These are phyloP conservation scores for Sussaba pulchella DNA, from an alignment of 2,888 invertebrate species.

Conservation along the genomic window DNA sequence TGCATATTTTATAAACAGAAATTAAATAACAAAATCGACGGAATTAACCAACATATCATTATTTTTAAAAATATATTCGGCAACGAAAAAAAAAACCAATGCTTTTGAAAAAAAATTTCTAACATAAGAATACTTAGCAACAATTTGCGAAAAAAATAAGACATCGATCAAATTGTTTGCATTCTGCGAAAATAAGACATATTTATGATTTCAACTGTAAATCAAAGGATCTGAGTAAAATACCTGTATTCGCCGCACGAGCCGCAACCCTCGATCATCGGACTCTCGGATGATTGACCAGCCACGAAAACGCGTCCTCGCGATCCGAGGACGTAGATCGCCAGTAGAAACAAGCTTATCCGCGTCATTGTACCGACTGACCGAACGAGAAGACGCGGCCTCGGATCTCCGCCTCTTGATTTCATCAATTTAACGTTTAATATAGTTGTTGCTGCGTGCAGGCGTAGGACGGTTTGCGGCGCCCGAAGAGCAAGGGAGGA, in stretches of 20 bases:
- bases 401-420: conserved; percentile 42
- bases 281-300: conserved; percentile 43
- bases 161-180: too few relatives aligned
- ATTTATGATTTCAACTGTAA: not conserved
- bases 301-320: conserved; percentile 25
- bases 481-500: conserved; percentile 14
- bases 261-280: conserved; percentile 73
- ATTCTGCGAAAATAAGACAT: too few relatives aligned
- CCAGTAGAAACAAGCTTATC: conserved; percentile 72
- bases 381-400: conserved; percentile 48
- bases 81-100: too few relatives aligned
- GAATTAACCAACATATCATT: too few relatives aligned
- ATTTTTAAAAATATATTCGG: too few relatives aligned
- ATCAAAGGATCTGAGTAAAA: not conserved
- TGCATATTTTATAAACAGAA: too few relatives aligned
- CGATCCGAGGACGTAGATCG: conserved; percentile 61
- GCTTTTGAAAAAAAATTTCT: too few relatives aligned
- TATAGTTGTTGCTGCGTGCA: conserved; percentile 18
- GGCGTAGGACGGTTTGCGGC: conserved; percentile 3
- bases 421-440: conserved; percentile 50
- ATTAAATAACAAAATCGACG: too few relatives aligned
- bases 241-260: conserved; percentile 79
- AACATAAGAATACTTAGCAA: too few relatives aligned
- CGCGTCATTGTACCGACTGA: conserved; percentile 78
- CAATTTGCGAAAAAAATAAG: too few relatives aligned